Conservation (phyloP, 2,888 invertebrate species). For the Arge pagana region DNA sequence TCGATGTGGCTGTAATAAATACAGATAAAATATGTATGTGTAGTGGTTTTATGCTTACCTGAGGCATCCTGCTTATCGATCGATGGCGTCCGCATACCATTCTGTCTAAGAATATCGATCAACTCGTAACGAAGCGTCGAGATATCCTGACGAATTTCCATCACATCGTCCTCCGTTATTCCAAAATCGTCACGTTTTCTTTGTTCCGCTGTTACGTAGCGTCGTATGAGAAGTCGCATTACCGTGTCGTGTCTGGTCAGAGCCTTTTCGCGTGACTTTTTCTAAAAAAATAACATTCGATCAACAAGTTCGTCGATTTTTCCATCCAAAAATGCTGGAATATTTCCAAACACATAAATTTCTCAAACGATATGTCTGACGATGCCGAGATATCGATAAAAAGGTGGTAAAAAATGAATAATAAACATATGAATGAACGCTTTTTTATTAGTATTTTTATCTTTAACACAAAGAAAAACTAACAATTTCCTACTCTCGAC, state of each 20-base stretch:
- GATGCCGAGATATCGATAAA: too few relatives aligned
- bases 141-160: slow-evolving; percentile 97
- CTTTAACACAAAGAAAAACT: too few relatives aligned
- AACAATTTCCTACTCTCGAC: too few relatives aligned
- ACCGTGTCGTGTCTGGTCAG: slow-evolving; percentile 78
- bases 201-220: slow-evolving; percentile 90
- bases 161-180: slow-evolving; percentile 96
- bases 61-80: slow-evolving; percentile 70
- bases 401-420: too few relatives aligned
- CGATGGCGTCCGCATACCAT: slow-evolving; percentile 84
- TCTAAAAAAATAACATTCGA: too few relatives aligned
- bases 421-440: too few relatives aligned
- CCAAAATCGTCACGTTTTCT: slow-evolving; percentile 87
- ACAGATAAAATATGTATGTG: not conserved
- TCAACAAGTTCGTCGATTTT: too few relatives aligned
- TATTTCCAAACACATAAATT: too few relatives aligned
- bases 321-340: too few relatives aligned
- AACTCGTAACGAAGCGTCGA: slow-evolving; percentile 92
- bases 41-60: slow-evolving; percentile 57
- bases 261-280: slow-evolving; percentile 75
- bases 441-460: too few relatives aligned
- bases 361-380: too few relatives aligned
- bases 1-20: not conserved
- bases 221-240: slow-evolving; percentile 84
- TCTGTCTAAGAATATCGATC: slow-evolving; percentile 86